phyloP scores from a whole-genome alignment of 2,888 invertebrate genomes.

The Pristionchus exspectatus region DNA sequence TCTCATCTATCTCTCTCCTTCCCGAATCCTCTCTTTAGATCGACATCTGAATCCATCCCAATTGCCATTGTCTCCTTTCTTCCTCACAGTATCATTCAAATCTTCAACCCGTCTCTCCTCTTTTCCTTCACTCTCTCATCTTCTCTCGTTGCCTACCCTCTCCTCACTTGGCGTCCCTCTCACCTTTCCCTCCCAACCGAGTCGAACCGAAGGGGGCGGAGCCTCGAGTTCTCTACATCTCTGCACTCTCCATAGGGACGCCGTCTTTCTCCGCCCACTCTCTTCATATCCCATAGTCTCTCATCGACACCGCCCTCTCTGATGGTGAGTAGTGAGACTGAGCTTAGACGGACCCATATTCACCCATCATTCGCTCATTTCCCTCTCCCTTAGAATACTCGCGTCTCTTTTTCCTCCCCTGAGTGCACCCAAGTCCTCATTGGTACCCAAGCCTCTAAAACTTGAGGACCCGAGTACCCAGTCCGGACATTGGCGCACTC shows the following conservation, averaged over 20 bases:
- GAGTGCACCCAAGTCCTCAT: neutral
- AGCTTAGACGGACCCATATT: neutral
- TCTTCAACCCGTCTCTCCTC: constrained; percentile 6
- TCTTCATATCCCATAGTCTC: constrained; percentile 35
- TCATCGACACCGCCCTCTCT: constrained; percentile 10
- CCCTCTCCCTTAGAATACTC: neutral
- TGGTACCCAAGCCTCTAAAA: neutral
- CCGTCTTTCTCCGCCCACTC: constrained; percentile 47
- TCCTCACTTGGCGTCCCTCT: constrained; percentile 37
- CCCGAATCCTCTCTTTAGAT: neutral
- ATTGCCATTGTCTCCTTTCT: constrained; percentile 3
- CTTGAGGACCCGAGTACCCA: constrained; percentile 17
- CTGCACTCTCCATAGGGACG: constrained; percentile 41
- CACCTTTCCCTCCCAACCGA: neutral
- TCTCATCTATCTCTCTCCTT: neutral
- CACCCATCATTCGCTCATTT: constrained; percentile 10
- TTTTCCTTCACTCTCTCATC: neutral
- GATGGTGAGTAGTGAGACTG: neutral
- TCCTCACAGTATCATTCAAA: neutral
- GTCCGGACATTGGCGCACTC: neutral
- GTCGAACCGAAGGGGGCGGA: neutral
- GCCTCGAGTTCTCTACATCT: neutral
- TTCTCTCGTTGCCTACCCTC: neutral
- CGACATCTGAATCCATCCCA: neutral
- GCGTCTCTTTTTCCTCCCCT: neutral